Evolutionary conservation across 2,113 vertebrate species (phyloP).

Genomic region (Alligator mississippiensis): DNA sequence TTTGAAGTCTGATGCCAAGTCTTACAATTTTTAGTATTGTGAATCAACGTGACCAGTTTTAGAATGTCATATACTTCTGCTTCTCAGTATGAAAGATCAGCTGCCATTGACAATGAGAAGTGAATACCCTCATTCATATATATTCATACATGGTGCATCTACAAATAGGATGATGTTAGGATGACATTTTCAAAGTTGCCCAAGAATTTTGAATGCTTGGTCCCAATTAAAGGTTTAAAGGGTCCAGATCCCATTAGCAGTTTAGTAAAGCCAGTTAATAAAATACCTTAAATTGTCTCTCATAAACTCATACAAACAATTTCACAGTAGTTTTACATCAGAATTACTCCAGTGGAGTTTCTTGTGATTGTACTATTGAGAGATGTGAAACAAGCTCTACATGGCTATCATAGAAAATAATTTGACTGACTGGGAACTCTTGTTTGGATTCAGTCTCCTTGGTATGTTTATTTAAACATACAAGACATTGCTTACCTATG

Average conservation of each 20-base stretch:
- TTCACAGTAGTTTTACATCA: neutral
- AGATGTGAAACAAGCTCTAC: no score
- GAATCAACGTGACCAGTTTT: neutral
- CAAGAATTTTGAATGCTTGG: neutral
- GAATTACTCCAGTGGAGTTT: no score
- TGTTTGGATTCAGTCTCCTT: neutral
- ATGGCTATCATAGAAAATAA: no score
- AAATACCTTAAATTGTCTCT: neutral
- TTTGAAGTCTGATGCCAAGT: neutral
- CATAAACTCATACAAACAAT: neutral
- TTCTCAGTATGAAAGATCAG: neutral
- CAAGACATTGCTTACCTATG: neutral
- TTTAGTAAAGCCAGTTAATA: neutral
- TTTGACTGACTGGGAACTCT: neutral
- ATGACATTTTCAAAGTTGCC: accelerated
- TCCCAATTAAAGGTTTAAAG: neutral
- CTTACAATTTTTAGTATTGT: neutral
- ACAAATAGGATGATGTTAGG: neutral
- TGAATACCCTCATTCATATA: neutral
- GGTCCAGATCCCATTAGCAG: neutral
- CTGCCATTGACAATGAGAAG: neutral
- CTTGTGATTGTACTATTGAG: no score
- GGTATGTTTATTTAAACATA: neutral
- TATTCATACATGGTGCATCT: neutral
- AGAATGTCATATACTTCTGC: neutral